Evolutionary conservation across 2,888 invertebrate species (phyloP).

Genomic region (Himalopsyche anomala): DNA sequence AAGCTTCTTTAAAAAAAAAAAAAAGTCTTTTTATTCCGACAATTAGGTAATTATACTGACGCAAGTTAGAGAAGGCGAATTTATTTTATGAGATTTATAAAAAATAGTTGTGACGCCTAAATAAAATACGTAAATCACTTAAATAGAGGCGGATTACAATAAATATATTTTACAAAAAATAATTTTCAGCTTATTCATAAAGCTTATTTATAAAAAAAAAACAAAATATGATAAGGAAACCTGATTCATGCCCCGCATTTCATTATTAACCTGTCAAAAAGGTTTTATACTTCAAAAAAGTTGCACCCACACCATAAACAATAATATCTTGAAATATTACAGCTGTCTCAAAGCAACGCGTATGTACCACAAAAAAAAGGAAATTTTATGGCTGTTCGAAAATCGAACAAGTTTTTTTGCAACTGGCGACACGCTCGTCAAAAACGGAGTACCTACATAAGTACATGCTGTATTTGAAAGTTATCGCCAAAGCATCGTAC

Average conservation of each 20-base stretch:
- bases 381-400: slow-evolving; percentile 37
- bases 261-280: slow-evolving; percentile 22
- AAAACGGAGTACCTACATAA: neutral
- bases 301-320: slow-evolving; percentile 8
- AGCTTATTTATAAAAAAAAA: neutral
- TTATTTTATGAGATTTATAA: too few species aligned
- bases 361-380: slow-evolving; percentile 12
- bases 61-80: too few species aligned
- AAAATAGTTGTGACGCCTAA: too few species aligned
- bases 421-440: slow-evolving; percentile 33
- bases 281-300: neutral
- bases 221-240: neutral
- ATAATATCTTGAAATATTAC: slow-evolving; percentile 23
- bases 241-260: neutral
- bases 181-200: neutral
- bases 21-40: too few species aligned
- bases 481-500: neutral
- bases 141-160: too few species aligned
- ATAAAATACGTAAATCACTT: too few species aligned
- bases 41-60: too few species aligned
- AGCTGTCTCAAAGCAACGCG: neutral
- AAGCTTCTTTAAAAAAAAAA: too few species aligned
- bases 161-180: too few species aligned
- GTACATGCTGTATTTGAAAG: neutral
- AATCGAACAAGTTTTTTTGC: slow-evolving; percentile 31